A percentile compares a stretch with the other conserved stretches of the same genome.
Conservation (phyloP, 1,140 invertebrate genomes). For the Aleiodes sp. region DNA sequence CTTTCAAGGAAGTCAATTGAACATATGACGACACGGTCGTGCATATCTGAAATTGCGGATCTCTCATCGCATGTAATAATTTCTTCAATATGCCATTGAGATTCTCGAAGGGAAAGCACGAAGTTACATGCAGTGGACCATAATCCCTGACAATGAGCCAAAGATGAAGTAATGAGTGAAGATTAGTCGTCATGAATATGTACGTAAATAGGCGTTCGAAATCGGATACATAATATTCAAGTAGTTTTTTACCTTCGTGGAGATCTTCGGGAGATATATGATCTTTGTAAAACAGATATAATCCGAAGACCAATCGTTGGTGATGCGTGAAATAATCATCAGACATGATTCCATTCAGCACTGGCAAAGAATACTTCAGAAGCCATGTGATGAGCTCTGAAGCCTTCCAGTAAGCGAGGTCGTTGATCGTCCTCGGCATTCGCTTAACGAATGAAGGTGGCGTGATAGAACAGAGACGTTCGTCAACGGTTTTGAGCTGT, state of each 20-base stretch:
- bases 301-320: neutral
- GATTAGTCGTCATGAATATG: conserved; percentile 19
- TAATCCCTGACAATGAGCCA: conserved; percentile 1
- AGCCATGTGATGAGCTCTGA: conserved; percentile 4
- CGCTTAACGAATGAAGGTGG: conserved; percentile 18
- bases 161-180: conserved; percentile 33
- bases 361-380: neutral
- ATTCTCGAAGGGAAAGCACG: conserved; percentile 35
- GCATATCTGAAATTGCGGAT: conserved; percentile 23
- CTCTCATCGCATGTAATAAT: conserved; percentile 18
- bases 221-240: neutral
- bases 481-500: neutral
- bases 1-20: conserved; percentile 10
- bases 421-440: neutral
- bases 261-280: neutral
- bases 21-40: conserved; percentile 10
- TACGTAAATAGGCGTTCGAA: conserved; percentile 27
- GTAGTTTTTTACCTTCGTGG: neutral
- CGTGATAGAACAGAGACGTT: neutral
- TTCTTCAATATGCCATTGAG: conserved; percentile 30
- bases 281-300: neutral
- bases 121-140: conserved; percentile 29
- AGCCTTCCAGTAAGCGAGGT: conserved; percentile 21
- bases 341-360: neutral
- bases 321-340: neutral